These are phyloP conservation scores for Anneissia japonica DNA, from an alignment of 35 echinoderm and acorn worm genomes.

Conservation along the genomic window DNA sequence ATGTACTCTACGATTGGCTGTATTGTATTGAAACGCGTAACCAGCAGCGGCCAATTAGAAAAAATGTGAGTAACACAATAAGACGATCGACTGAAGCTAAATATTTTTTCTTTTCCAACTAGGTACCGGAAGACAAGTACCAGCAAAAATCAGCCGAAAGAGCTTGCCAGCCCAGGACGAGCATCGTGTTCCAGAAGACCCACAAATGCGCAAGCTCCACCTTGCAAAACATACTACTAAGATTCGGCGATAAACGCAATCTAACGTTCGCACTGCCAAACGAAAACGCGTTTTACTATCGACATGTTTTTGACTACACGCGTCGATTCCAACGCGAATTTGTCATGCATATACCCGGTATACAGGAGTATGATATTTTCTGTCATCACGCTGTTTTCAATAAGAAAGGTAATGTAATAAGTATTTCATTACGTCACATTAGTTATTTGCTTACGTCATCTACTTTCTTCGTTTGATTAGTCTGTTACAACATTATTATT, in stretches of 20 bases:
- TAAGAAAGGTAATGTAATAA: background rate
- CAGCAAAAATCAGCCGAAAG: background rate
- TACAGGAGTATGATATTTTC: background rate
- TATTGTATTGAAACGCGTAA: too few relatives aligned
- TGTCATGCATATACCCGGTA: background rate
- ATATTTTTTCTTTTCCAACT: too few relatives aligned
- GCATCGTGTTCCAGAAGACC: constrained; percentile 54
- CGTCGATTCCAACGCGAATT: background rate
- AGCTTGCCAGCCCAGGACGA: constrained; percentile 22
- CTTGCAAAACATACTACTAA: constrained; percentile 52
- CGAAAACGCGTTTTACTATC: background rate
- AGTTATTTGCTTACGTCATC: too few relatives aligned
- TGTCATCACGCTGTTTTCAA: background rate
- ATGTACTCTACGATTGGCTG: too few relatives aligned
- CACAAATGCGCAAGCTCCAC: constrained; percentile 73
- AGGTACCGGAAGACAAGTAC: background rate
- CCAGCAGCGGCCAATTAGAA: too few relatives aligned
- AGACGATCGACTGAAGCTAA: too few relatives aligned
- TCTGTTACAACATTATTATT: too few relatives aligned
- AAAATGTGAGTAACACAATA: too few relatives aligned
- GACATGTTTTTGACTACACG: background rate
- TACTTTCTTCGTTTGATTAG: too few relatives aligned
- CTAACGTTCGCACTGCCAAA: constrained; percentile 50
- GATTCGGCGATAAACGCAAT: constrained; percentile 47
- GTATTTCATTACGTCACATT: too few relatives aligned